These are phyloP conservation scores for Drosophila mauritiana DNA, from an alignment of 1,140 invertebrate species.

Conservation along the genomic window DNA sequence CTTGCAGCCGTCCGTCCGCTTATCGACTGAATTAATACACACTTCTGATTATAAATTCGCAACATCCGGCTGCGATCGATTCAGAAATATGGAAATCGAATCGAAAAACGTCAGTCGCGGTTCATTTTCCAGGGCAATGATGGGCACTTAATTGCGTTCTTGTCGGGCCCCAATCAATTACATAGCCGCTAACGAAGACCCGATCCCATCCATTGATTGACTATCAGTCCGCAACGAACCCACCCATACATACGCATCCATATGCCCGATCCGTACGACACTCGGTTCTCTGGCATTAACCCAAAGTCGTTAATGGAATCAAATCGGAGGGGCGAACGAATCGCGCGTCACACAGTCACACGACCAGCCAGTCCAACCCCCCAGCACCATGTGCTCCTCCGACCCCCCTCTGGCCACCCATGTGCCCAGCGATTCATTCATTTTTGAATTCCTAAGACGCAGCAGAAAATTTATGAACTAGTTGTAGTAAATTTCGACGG, in stretches of 20 bases:
- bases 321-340: constrained; percentile 56
- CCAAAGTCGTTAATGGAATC: constrained; percentile 63
- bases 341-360: constrained; percentile 62
- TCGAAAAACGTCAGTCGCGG: constrained; percentile 20
- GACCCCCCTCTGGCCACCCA: not conserved
- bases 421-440: constrained; percentile 38
- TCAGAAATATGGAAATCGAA: constrained; percentile 31
- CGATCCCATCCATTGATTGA: constrained; percentile 15
- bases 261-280: constrained; percentile 12
- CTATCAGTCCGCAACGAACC: constrained; percentile 26
- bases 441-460: constrained; percentile 39
- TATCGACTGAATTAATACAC: constrained; percentile 43
- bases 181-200: constrained; percentile 22
- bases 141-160: constrained; percentile 59
- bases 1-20: constrained; percentile 30
- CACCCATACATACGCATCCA: constrained; percentile 8
- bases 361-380: constrained; percentile 42
- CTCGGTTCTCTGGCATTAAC: constrained; percentile 33
- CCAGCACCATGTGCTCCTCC: not conserved
- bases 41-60: constrained; percentile 49
- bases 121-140: constrained; percentile 27
- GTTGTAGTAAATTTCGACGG: constrained; percentile 67
- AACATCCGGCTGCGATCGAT: constrained; percentile 40
- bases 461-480: constrained; percentile 41
- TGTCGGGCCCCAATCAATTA: constrained; percentile 55